Evolutionary conservation across 37 sponge, comb jelly and placozoan genomes (phyloP), one percentile per base, ranked within the genome.

Genomic region (Chondrosia reniformis): DNA sequence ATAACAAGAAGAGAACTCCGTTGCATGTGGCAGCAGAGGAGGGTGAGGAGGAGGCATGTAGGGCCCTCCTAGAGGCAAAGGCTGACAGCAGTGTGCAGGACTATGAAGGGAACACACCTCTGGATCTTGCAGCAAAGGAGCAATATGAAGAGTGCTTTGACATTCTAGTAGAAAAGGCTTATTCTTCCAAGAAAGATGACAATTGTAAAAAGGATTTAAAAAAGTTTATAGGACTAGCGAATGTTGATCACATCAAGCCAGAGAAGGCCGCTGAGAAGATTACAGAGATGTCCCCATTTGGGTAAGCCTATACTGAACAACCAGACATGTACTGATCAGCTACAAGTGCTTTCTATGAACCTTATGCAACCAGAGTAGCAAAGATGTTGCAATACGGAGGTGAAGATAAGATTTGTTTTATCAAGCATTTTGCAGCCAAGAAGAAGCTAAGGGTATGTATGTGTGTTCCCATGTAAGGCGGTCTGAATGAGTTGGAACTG

Each of bases 21-120:
- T 44, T 69, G 37, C 72, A 69, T 25, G 41, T 69, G 39, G 72
- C 72, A 6, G 72, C 72, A 17, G 72, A 69, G 42, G 72, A 69
- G 43, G 39, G 41, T 34, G 72, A 69, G 41, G 72, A 69, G 41
- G 72, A 69, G 15, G 24, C 24, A 19, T 24, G 39, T 13, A 13
- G 15, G 6, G 17, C 15, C 22, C 72, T 69, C 43, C 72, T 69
- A 7, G 72, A 69, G 25, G 15, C 39, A 41, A 34, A 69, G 19
- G 72, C 72, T 25, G 72, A 69, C 36, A 34, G 44, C 24, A 44
- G 72, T 1, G 25, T 40, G 41, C 22, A 4, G 42, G 72, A 69
- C 44, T 36, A 39, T 13, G 72, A 69, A 17, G 72, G 72, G 42
- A 21, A 40, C 72, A 69, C 72, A 36, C 43, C 72, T 34, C 43